Base-by-base conservation (phyloP, 2,888 invertebrate species). In the Corythucha ciliata region DNA sequence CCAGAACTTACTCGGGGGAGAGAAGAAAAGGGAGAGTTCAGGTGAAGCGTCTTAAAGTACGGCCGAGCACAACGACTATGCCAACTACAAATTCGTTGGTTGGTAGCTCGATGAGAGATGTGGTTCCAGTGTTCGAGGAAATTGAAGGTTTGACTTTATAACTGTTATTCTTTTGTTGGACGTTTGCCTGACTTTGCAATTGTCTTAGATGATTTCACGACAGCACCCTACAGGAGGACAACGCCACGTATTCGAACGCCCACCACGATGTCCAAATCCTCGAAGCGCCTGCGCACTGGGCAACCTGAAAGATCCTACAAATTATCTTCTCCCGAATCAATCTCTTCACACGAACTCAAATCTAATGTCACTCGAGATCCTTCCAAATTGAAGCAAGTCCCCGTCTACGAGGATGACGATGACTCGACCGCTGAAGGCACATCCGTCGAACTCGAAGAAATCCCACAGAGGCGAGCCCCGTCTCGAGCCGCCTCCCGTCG, bases 191-290 rank as follows among this genome's bases (percentile, higher is more conserved):
- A n/a, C n/a, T n/a, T n/a, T n/a, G n/a, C n/a, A n/a, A n/a, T n/a
- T n/a, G n/a, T n/a, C n/a, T n/a, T n/a, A n/a, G n/a, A n/a, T n/a
- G 50, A 50, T 34, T 50, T 50, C 26, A 50, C 49, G 18, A 50
- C 50, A 1, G 12, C 29, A 26, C 50, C 50, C 2, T 50, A 50
- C n/a, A 10, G 27, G 24, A 32, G 29, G 22, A 41, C 16, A 14
- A 36, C 24, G n/a, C n/a, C n/a, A n/a, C n/a, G n/a, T n/a, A n/a
- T n/a, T 25, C 34, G 18, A n/a, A 22, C 26, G n/a, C 50, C 41
- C 6, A 32, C 42, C 26, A 7, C 40, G 18, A 50, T 44, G 2
- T 39, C 50, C 4, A 27, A 44, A 10, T 42, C 50, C 5, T 25
- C 36, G 2, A 40, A 50, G 4, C 40, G 24, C 18, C n/a, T n/a